These are phyloP conservation scores for Psittacula cyanocephala DNA, from an alignment of 2,113 vertebrate species.

Conservation along the genomic window DNA sequence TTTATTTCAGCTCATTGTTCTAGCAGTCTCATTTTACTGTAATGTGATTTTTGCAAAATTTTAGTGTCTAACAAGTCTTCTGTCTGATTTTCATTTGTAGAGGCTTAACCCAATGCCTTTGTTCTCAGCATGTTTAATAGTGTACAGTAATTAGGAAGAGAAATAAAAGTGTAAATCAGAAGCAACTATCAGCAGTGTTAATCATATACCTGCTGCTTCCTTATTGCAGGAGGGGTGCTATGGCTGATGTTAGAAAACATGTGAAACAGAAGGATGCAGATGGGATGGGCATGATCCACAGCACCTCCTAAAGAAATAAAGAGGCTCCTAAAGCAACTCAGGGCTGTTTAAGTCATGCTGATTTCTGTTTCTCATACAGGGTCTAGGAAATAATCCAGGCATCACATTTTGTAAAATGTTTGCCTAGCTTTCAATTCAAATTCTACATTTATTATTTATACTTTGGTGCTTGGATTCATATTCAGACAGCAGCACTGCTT, in stretches of 20 bases:
- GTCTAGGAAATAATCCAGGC: not conserved
- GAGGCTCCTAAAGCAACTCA: not conserved
- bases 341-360: not conserved
- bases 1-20: not conserved
- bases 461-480: not conserved
- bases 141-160: not conserved
- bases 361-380: not conserved
- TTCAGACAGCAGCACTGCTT: not conserved
- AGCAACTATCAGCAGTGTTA: not conserved
- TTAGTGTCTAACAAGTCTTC: not conserved
- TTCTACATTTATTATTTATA: slow-evolving; percentile 16
- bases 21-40: not conserved
- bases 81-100: not conserved
- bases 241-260: not conserved
- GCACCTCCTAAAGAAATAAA: not conserved
- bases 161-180: not conserved
- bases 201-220: not conserved
- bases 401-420: not conserved
- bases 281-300: not conserved
- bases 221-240: not conserved
- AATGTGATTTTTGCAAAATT: not conserved
- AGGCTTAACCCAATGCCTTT: not conserved
- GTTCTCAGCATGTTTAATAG: not conserved
- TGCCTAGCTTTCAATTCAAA: not conserved
- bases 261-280: not conserved